phyloP scores from a whole-genome alignment of 2,797 vertebrate species.

The Rhincodon typus region DNA sequence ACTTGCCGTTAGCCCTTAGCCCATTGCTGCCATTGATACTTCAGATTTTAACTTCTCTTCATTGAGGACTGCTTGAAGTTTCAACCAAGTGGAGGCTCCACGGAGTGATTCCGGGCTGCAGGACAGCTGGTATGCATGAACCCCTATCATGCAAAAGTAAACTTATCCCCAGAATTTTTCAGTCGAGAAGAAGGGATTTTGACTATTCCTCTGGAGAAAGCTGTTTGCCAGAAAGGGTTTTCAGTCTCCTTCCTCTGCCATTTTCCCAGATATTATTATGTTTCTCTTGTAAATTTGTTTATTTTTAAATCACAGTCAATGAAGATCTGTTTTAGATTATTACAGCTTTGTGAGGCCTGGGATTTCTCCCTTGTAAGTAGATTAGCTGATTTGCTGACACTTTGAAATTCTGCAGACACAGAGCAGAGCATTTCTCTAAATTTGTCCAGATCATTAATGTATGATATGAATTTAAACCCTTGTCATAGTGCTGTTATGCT shows the following conservation, averaged over 20 bases:
- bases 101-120: no score
- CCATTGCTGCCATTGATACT: no score
- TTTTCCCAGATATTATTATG: not conserved
- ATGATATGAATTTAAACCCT: not conserved
- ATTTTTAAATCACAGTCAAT: not conserved
- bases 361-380: not conserved
- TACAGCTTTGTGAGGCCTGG: not conserved
- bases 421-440: not conserved
- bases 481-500: not conserved
- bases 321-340: not conserved
- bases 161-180: not conserved
- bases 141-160: not conserved
- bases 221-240: not conserved
- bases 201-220: not conserved
- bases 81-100: no score
- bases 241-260: not conserved
- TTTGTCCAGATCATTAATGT: not conserved
- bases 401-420: not conserved
- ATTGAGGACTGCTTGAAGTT: no score
- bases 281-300: not conserved
- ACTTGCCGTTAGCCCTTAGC: no score
- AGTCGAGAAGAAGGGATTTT: not conserved
- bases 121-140: no score
- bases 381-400: not conserved
- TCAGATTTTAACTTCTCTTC: no score